These are phyloP conservation scores for Otus sunia DNA, from an alignment of 2,113 vertebrate species.

Conservation along the genomic window DNA sequence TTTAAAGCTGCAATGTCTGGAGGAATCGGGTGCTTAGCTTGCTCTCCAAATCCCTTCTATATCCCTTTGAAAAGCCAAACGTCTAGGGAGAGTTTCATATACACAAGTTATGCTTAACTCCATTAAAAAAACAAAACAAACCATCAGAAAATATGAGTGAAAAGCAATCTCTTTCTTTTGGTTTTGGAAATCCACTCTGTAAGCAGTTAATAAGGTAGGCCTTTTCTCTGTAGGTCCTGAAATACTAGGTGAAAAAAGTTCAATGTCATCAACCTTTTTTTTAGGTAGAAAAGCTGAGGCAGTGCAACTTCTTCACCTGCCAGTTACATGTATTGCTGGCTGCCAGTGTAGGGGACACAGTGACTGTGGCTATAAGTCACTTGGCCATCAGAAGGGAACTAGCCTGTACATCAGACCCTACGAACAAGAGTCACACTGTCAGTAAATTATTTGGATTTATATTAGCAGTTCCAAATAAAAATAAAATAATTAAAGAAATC, in stretches of 20 bases:
- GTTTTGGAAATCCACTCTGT: neutral
- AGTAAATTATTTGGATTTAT: neutral
- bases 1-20: neutral
- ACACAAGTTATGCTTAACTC: rapidly evolving
- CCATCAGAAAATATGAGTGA: neutral
- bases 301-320: neutral
- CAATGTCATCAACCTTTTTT: neutral
- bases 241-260: neutral
- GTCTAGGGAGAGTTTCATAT: neutral
- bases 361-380: neutral
- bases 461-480: neutral
- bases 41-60: neutral
- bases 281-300: neutral
- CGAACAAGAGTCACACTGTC: neutral
- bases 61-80: neutral
- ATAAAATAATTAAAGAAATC: neutral
- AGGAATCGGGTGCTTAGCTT: neutral
- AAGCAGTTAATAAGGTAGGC: neutral
- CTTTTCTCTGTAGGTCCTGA: neutral
- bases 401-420: neutral
- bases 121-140: neutral
- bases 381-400: neutral
- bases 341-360: neutral
- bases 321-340: neutral
- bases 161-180: neutral